These are phyloP conservation scores for Tenthredo livida DNA, from an alignment of 2,888 invertebrate genomes.

Conservation along the genomic window DNA sequence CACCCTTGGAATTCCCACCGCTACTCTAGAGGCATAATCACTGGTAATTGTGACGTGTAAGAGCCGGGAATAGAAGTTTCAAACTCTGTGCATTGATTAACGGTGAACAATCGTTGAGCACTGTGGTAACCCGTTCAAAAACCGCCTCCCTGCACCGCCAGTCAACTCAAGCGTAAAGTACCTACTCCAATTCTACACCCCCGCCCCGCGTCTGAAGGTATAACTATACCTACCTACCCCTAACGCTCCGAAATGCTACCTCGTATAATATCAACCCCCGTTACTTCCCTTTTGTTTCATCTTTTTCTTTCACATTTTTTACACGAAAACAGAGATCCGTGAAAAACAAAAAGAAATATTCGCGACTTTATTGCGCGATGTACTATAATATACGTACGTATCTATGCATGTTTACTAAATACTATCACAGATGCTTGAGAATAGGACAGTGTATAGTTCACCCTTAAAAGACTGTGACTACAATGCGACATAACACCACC, in stretches of 20 bases:
- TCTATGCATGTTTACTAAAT: neutral
- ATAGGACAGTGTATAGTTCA: neutral
- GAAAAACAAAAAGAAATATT: neutral
- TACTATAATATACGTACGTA: neutral
- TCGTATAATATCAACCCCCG: neutral
- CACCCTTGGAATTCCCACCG: slow-evolving; percentile 20
- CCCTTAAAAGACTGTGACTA: neutral
- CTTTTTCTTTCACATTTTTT: neutral
- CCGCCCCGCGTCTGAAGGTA: neutral
- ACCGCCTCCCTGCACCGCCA: neutral
- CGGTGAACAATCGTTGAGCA: slow-evolving; percentile 16
- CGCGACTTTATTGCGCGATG: neutral
- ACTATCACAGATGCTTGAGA: neutral
- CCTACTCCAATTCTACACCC: neutral
- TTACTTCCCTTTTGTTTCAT: neutral
- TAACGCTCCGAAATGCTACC: neutral
- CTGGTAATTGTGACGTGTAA: slow-evolving; percentile 31
- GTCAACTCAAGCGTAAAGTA: neutral
- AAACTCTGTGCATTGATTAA: slow-evolving; percentile 22
- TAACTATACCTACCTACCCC: neutral
- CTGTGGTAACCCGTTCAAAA: slow-evolving; percentile 2
- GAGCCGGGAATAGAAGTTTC: slow-evolving; percentile 15
- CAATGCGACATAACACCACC: neutral
- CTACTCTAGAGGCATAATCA: slow-evolving; percentile 21
- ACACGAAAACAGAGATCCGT: neutral